These are phyloP conservation scores for Acrobasis consociella DNA, from an alignment of 2,888 invertebrate species.

Conservation along the genomic window DNA sequence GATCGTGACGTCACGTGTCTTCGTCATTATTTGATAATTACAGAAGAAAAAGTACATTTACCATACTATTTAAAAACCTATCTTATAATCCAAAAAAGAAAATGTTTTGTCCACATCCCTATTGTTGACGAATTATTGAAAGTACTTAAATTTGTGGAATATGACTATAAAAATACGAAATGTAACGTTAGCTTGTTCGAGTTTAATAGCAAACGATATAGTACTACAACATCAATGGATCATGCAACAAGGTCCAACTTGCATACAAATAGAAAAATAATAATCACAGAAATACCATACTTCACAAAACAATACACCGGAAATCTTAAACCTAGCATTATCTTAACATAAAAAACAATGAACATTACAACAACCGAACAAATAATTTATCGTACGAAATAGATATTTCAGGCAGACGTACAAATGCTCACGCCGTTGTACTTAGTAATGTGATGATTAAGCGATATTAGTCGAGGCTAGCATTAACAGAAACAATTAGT, in stretches of 20 bases:
- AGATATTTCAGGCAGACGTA: slow-evolving; percentile 39
- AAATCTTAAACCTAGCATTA: slow-evolving; percentile 36
- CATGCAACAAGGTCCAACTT: slow-evolving; percentile 14
- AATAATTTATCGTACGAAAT: slow-evolving; percentile 37
- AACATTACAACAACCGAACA: slow-evolving; percentile 46
- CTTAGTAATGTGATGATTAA: slow-evolving; percentile 20
- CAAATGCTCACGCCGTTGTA: slow-evolving; percentile 22
- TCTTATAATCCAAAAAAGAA: too few relatives aligned
- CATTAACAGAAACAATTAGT: slow-evolving; percentile 22
- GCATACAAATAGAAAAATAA: slow-evolving; percentile 3
- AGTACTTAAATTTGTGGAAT: background rate
- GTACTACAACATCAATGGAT: slow-evolving; percentile 31
- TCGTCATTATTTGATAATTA: too few relatives aligned
- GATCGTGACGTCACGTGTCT: too few relatives aligned
- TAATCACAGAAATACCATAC: slow-evolving; percentile 34
- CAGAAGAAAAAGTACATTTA: too few relatives aligned
- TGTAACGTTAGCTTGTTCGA: slow-evolving; percentile 27
- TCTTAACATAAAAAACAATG: slow-evolving; percentile 41
- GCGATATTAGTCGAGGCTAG: slow-evolving; percentile 14
- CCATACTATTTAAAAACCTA: too few relatives aligned
- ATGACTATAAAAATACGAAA: slow-evolving; percentile 3
- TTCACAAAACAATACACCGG: slow-evolving; percentile 35
- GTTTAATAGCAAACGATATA: slow-evolving; percentile 35
- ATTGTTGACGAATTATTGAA: background rate
- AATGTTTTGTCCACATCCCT: too few relatives aligned